phyloP scores from a whole-genome alignment of 2,113 vertebrate species.

The Pituophis catenifer region DNA sequence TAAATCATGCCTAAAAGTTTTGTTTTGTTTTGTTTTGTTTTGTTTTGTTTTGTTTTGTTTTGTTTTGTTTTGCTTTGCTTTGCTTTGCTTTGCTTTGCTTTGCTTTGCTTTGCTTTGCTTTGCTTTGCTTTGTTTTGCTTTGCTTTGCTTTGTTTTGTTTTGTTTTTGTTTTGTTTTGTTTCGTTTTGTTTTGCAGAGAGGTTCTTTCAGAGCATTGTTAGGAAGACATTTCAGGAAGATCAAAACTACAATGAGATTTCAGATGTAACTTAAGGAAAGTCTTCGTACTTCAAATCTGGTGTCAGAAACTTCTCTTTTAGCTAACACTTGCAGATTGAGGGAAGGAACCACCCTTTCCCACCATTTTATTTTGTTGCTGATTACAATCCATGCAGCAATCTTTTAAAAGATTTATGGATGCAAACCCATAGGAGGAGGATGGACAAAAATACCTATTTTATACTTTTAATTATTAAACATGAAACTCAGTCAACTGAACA shows the following conservation, averaged over 20 bases:
- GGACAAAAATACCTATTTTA: slow-evolving; percentile 46
- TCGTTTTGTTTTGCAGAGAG: not conserved
- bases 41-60: no score
- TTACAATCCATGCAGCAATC: not conserved
- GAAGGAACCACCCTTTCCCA: not conserved
- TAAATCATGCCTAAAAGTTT: slow-evolving; percentile 1
- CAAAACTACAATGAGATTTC: not conserved
- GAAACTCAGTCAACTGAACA: no score
- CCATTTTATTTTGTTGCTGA: not conserved
- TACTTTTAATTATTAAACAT: no score
- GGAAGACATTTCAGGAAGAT: not conserved
- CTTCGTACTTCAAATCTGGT: not conserved
- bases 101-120: rapidly evolving
- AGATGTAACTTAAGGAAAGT: not conserved
- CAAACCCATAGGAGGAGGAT: rapidly evolving
- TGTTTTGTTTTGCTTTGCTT: no score
- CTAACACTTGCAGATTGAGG: not conserved
- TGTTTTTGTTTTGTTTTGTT: no score
- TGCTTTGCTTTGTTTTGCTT: no score
- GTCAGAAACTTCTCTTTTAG: not conserved
- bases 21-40: no score
- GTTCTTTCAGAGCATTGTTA: not conserved
- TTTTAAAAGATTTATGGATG: slow-evolving; percentile 27
- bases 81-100: no score
- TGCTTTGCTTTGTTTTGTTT: no score